Evolutionary conservation across 2,797 vertebrate genomes (phyloP).

Genomic region (Bufotes viridis): DNA sequence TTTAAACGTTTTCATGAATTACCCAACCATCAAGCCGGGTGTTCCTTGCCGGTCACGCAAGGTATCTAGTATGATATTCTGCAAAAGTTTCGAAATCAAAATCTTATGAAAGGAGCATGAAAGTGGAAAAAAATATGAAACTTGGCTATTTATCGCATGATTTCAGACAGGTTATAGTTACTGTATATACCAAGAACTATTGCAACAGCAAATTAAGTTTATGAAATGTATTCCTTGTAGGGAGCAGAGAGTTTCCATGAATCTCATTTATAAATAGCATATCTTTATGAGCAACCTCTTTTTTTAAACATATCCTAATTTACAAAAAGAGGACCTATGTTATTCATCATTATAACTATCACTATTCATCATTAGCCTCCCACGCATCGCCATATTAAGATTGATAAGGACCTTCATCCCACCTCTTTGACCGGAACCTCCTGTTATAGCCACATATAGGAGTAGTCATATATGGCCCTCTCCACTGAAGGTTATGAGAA

Average conservation of each 20-base stretch:
- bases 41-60: background rate
- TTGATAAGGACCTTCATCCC: no score
- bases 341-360: no score
- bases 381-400: no score
- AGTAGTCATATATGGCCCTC: no score
- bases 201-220: background rate
- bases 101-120: background rate
- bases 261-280: background rate
- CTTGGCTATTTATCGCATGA: background rate
- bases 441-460: no score
- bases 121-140: background rate
- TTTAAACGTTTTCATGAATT: no score
- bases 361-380: no score
- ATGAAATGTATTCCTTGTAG: background rate
- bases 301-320: no score
- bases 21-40: no score
- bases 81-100: background rate
- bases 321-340: no score
- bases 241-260: background rate
- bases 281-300: background rate
- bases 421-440: no score
- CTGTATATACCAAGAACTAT: background rate
- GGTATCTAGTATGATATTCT: background rate
- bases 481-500: no score
- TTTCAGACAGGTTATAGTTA: background rate